Evolutionary conservation across 1,140 invertebrate species (phyloP).

Genomic region (Pissodes strobi): DNA sequence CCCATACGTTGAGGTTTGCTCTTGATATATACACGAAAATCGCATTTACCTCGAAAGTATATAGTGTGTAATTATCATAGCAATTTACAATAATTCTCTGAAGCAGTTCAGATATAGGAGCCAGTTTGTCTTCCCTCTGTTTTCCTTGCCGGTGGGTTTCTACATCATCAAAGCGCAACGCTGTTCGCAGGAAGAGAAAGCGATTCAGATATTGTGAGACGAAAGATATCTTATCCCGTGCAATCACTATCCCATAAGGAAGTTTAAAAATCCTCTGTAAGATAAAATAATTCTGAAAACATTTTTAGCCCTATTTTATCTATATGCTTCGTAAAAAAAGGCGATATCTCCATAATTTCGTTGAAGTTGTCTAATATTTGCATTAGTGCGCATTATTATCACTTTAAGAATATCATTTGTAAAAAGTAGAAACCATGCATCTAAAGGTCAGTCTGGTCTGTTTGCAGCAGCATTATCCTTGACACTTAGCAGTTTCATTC

Average conservation of each 20-base stretch:
- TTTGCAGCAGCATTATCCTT: slow-evolving; percentile 2
- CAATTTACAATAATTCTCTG: not conserved
- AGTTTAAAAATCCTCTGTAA: too few species aligned
- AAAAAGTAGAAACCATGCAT: not conserved
- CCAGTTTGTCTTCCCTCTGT: not conserved
- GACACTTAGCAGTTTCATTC: not conserved
- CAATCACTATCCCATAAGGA: not conserved
- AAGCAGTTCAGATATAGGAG: not conserved
- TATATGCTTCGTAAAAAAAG: slow-evolving; percentile 7
- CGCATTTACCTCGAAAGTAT: not conserved
- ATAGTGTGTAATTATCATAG: too few species aligned
- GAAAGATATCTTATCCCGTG: not conserved
- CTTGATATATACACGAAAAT: not conserved
- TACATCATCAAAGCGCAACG: not conserved
- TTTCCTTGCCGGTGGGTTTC: not conserved
- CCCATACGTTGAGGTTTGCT: not conserved
- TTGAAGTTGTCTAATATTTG: not conserved
- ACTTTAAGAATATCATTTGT: not conserved
- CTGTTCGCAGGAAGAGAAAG: not conserved
- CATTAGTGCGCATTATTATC: not conserved
- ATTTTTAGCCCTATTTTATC: not conserved
- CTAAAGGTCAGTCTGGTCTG: not conserved
- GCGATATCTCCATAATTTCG: not conserved
- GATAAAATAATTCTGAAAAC: not conserved
- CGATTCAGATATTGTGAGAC: not conserved